These are phyloP conservation scores for Spermophilus dauricus DNA, from an alignment of 2,113 vertebrate species.

Conservation along the genomic window DNA sequence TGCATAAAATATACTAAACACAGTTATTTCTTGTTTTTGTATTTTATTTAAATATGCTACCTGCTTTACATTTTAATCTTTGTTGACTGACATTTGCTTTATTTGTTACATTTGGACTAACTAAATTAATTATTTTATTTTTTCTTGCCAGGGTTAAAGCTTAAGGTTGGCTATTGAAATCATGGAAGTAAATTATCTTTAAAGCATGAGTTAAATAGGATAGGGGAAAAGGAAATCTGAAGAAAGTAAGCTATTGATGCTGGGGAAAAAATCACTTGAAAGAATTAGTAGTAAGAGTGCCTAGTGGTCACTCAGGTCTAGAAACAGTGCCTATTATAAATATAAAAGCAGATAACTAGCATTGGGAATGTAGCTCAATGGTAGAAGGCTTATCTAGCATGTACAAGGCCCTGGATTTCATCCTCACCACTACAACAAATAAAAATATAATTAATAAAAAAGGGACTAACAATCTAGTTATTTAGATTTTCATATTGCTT, in stretches of 20 bases:
- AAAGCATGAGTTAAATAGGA: not conserved
- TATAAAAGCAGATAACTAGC: not conserved
- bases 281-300: not conserved
- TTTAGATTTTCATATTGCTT: not conserved
- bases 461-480: not conserved
- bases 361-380: not conserved
- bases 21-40: slow-evolving; percentile 41
- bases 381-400: not conserved
- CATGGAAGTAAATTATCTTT: not conserved
- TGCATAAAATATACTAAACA: not conserved
- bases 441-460: not conserved
- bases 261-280: not conserved
- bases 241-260: not conserved
- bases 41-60: slow-evolving; percentile 61
- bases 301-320: not conserved
- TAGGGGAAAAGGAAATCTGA: not conserved
- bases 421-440: not conserved
- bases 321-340: not conserved
- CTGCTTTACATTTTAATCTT: slow-evolving; percentile 57
- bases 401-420: not conserved
- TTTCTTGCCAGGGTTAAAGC: slow-evolving; percentile 14
- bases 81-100: slow-evolving; percentile 23
- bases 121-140: slow-evolving; percentile 64
- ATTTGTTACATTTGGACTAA: slow-evolving; percentile 21
- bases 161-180: slow-evolving; percentile 8